Percentiles rank a stretch among this genome's conserved stretches.
Evolutionary conservation across 2,113 vertebrate species (phyloP).

Genomic region (Phylloscopus trochilus): DNA sequence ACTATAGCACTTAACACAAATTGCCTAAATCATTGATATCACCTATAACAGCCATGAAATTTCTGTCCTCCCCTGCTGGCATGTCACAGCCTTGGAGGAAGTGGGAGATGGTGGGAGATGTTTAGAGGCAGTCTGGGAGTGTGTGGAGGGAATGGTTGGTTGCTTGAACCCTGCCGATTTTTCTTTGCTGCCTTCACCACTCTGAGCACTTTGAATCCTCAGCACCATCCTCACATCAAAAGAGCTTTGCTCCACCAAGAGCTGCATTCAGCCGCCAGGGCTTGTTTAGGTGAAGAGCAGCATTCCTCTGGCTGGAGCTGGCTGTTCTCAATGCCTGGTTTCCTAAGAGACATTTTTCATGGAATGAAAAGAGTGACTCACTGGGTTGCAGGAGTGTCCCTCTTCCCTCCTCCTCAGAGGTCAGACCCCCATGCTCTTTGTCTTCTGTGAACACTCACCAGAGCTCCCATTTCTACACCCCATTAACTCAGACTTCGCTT

Average conservation of each 20-base stretch:
- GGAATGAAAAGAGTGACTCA: neutral
- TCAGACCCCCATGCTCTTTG: neutral
- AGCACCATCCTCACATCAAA: neutral
- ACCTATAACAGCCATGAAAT: neutral
- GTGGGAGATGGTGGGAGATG: neutral
- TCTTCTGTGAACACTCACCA: neutral
- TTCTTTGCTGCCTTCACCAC: neutral
- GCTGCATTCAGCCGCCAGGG: neutral
- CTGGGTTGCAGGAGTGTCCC: neutral
- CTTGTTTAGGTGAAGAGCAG: neutral
- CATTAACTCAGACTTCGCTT: neutral
- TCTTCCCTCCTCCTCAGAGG: neutral
- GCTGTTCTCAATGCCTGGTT: neutral
- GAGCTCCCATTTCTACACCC: rapidly evolving
- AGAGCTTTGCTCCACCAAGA: neutral
- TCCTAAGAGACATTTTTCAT: neutral
- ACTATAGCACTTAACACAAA: no score
- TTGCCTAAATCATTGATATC: no score
- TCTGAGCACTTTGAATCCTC: neutral
- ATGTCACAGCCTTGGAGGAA: neutral
- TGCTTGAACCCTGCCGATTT: neutral
- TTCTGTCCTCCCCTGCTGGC: neutral
- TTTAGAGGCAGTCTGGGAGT: neutral
- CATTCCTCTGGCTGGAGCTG: neutral
- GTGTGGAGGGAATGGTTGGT: neutral